Base-by-base conservation (phyloP, 2,888 invertebrate species). In the Mycalesis mineus region DNA sequence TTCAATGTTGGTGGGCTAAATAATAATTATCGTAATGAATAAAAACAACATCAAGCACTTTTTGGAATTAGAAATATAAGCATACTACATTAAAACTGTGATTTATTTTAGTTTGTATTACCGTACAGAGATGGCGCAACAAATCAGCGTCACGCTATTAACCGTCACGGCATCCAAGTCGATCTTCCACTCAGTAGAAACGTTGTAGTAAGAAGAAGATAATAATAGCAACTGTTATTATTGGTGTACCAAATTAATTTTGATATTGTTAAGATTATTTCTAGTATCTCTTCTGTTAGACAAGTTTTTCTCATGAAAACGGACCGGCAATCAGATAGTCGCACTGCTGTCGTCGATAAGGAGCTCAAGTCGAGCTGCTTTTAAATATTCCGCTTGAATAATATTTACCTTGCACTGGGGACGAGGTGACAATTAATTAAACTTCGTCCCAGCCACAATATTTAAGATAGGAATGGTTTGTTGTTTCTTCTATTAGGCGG, bases 321-420 rank as follows among this genome's bases (percentile, higher is more conserved):
- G 31, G 42, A 48, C 48, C 42, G 33, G 39, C 57, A 80, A 75
- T 79, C 76, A 71, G 77, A 78, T 80, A 75, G 77, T 62, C 71
- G 74, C 62, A 62, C 69, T 67, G 71, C 70, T 63, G 69, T 68
- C 68, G 62, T 63, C 64, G 75, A 77, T 78, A 79, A 77, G 74
- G 66, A 70, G 71, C 73, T 73, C 64, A 61, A 62, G 64, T 61
- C 31, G 33, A 33, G 53, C 65, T 62, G 66, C 68, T 73, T 65
- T 66, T 70, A 70, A 78, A 75, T 70, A 72, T 68, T 68, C 60
- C 64, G 64, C 63, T 64, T 59, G 56, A 61, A 65, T 61, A 58
- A 57, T 64, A 63, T 63, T 62, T 62, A 57, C 48, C 44, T 52
- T 55, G 52, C 62, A 62, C 60, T 60, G 47, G 42, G 51, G 50